These are phyloP conservation scores for Colistium nudipinnis DNA, from an alignment of 2,113 vertebrate species.

Conservation along the genomic window DNA sequence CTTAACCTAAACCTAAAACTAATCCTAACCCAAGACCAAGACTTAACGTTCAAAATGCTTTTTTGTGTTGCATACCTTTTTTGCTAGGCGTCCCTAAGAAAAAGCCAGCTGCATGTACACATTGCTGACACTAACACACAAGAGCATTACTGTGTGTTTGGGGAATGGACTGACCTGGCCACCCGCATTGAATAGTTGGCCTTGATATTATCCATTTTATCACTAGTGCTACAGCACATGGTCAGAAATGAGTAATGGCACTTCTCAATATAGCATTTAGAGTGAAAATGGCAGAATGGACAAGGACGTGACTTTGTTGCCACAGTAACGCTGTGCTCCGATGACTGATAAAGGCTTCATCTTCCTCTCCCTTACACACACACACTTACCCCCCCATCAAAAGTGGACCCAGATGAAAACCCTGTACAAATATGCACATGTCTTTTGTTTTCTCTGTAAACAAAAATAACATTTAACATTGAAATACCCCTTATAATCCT, in stretches of 20 bases:
- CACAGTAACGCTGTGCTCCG: constrained; percentile 42
- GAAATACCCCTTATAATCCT: constrained; percentile 7
- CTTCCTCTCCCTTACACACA: neutral
- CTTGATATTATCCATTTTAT: constrained; percentile 68
- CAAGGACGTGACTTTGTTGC: constrained; percentile 74
- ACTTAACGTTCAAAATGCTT: no score
- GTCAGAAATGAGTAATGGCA: constrained; percentile 75
- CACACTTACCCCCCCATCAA: neutral
- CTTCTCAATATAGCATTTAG: constrained; percentile 72
- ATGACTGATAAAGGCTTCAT: constrained; percentile 52
- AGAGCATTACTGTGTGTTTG: neutral
- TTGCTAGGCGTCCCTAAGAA: neutral
- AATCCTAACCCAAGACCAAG: no score
- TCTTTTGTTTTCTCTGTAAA: no score
- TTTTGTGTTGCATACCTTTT: no score
- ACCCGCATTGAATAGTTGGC: constrained; percentile 32
- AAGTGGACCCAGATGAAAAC: neutral
- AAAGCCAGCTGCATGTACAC: neutral
- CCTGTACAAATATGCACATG: neutral
- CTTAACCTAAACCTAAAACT: no score
- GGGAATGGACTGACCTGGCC: constrained; percentile 2
- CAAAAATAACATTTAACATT: neutral
- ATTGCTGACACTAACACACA: neutral
- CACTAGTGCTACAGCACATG: constrained; percentile 56
- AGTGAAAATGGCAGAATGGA: constrained; percentile 72